Base-by-base conservation (phyloP, 2,888 invertebrate species). In the Tachystola acroxantha region DNA sequence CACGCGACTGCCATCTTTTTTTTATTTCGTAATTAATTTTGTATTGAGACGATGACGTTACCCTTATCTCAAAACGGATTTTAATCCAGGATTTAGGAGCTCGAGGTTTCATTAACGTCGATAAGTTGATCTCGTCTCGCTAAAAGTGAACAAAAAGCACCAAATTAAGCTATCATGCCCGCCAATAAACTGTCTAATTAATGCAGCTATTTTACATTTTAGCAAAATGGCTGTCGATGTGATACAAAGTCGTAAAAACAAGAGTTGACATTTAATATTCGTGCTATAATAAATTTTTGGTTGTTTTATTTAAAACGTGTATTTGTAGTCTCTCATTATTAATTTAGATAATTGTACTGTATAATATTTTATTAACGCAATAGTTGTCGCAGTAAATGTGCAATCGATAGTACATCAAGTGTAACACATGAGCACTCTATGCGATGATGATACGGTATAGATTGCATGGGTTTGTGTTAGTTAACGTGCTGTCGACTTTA, bases 91-190 rank as follows among this genome's bases (percentile, higher is more conserved):
- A 67, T 65, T 67, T 67, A 59, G 61, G 64, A 63, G 57, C 60
- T 57, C 48, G 48, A 57, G 55, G 57, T 58, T 58, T 61, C 59
- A 66, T 65, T 66, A 60, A 59, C 46, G 48, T 37, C 49, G 56
- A 60, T 61, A 66, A 68, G 50, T 42, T 53, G 51, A 58, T 63
- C 60, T 58, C 45, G 56, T 59, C 58, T 65, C 39, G 58, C 60
- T 51, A 56, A 66, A 64, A 37, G 30, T 55, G 46, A 64, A 70
- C 70, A 63, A 73, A 72, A 68, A 62, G 55, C 47, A 48, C 55
- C 60, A 66, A 76, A 80, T 75, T 73, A 77, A 79, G 78, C 75
- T 74, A 81, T 81, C 79, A 66, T 59, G 64, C 52, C 55, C 67
- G 65, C 50, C 58, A 69, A 70, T 80, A 79, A 80, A 72, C 57